A percentile compares a stretch with the other conserved stretches of the same genome.
Evolutionary conservation across 2,888 invertebrate genomes (phyloP).

Genomic region (Chironomus riparius): DNA sequence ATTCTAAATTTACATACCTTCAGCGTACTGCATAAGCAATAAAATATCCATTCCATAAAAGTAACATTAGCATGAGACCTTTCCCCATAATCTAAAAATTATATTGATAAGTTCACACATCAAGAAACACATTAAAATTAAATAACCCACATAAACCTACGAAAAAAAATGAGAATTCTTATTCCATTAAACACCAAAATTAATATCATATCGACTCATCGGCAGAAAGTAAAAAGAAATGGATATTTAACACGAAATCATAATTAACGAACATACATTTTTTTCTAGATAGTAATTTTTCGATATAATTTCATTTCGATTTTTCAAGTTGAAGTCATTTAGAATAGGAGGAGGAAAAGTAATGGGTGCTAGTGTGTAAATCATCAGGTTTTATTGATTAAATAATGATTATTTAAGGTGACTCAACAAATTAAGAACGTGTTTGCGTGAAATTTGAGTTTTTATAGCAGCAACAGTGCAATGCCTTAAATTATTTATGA

Average conservation of each 20-base stretch:
- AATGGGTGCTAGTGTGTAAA: conserved; percentile 21
- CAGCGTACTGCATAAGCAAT: too few relatives aligned
- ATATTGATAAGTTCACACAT: neutral
- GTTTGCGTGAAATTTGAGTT: neutral
- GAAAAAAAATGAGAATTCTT: neutral
- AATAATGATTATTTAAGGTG: conserved; percentile 27
- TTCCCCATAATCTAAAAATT: too few relatives aligned
- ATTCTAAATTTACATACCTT: too few relatives aligned
- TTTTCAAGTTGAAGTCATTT: neutral
- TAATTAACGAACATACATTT: conserved; percentile 2
- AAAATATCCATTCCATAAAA: too few relatives aligned
- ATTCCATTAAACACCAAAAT: neutral
- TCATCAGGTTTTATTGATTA: conserved; percentile 28
- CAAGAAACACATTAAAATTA: neutral
- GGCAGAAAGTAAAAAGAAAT: neutral
- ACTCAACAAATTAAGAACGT: conserved; percentile 25
- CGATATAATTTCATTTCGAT: neutral
- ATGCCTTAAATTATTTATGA: neutral
- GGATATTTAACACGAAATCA: conserved; percentile 2
- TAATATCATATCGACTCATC: neutral
- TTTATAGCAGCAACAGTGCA: neutral
- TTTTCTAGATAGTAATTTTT: neutral
- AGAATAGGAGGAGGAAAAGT: neutral
- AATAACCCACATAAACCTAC: neutral
- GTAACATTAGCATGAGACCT: too few relatives aligned